A percentile compares a stretch with the other conserved stretches of the same genome.
phyloP scores from a whole-genome alignment of 2,888 invertebrate species.

The Lacanobia wlatinum region DNA sequence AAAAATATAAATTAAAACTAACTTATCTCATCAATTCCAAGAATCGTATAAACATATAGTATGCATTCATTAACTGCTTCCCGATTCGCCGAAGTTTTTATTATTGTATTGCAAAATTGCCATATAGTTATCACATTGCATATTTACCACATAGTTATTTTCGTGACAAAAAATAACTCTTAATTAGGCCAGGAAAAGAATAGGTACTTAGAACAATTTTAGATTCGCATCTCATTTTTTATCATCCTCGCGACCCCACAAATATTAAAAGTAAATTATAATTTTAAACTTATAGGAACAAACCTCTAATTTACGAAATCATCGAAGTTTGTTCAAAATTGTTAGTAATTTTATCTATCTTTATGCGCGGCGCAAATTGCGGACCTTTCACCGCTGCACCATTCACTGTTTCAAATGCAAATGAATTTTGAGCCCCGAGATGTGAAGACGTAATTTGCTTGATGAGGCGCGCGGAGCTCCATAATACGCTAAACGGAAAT shows the following conservation, averaged over 20 bases:
- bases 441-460: conserved; percentile 76
- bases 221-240: not conserved
- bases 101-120: too few species aligned
- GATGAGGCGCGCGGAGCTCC: conserved; percentile 69
- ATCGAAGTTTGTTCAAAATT: conserved; percentile 57
- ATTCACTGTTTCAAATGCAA: conserved; percentile 78
- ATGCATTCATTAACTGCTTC: too few species aligned
- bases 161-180: too few species aligned
- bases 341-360: conserved; percentile 55
- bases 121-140: too few species aligned
- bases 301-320: conserved; percentile 52
- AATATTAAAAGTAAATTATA: not conserved
- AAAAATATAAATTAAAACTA: too few species aligned
- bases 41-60: too few species aligned
- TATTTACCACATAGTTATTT: too few species aligned
- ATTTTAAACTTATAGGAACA: conserved; percentile 26
- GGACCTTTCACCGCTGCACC: conserved; percentile 69
- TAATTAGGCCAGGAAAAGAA: too few species aligned
- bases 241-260: not conserved
- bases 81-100: too few species aligned
- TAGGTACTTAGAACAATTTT: not conserved
- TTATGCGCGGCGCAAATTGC: conserved; percentile 62
- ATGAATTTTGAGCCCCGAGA: conserved; percentile 70
- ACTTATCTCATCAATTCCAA: too few species aligned
- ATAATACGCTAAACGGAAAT: conserved; percentile 70